A percentile compares a stretch with the other conserved stretches of the same genome.
phyloP scores from a whole-genome alignment of 2,888 invertebrate species.

The Apocheima hispidaria region DNA sequence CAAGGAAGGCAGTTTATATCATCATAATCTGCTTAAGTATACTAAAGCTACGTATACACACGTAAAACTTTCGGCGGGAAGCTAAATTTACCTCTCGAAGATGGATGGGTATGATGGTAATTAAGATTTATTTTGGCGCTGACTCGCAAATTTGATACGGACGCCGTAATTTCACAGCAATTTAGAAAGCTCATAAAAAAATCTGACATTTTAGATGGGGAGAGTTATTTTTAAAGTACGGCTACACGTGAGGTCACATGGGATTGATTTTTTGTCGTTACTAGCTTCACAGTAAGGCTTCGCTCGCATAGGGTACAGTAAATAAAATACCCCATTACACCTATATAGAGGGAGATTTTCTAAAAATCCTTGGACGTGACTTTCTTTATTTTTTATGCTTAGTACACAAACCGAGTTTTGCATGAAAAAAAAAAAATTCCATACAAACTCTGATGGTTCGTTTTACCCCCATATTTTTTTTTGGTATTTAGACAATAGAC shows the following conservation, averaged over 20 bases:
- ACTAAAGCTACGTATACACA: neutral
- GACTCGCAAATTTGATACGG: constrained; percentile 32
- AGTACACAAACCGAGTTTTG: no score
- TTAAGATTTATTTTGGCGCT: constrained; percentile 33
- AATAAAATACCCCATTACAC: no score
- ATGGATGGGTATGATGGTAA: constrained; percentile 26
- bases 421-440: no score
- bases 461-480: no score
- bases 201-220: constrained; percentile 11
- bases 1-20: neutral
- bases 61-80: neutral
- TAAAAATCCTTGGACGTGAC: no score
- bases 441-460: no score
- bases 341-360: no score
- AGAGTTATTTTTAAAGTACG: constrained; percentile 10
- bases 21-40: neutral
- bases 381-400: no score
- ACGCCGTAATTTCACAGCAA: constrained; percentile 25
- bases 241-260: neutral
- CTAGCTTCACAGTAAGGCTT: no score
- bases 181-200: constrained; percentile 28
- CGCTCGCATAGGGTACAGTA: no score
- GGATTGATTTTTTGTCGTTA: neutral
- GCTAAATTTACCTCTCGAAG: constrained; percentile 17
- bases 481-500: no score